Evolutionary conservation across 2,797 vertebrate species (phyloP).

Genomic region (Tenualosa ilisha): DNA sequence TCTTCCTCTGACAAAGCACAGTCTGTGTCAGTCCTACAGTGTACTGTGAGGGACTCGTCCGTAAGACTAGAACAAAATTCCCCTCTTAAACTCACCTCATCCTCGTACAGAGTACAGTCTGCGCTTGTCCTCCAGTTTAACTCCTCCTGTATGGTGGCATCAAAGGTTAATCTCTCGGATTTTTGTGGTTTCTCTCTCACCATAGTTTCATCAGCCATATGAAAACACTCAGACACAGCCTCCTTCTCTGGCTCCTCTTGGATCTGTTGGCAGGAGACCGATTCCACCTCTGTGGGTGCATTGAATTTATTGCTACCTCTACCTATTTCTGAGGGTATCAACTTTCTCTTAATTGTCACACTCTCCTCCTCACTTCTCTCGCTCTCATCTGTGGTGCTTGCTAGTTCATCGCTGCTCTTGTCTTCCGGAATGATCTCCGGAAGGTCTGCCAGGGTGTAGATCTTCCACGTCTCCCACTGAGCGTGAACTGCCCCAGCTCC

Average conservation of each 20-base stretch:
- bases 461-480: slow-evolving; percentile 5
- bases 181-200: background rate
- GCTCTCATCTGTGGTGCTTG: background rate
- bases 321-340: background rate
- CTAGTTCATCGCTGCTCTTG: background rate
- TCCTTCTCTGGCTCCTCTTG: background rate
- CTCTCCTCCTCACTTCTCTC: background rate
- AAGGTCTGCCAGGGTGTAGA: background rate
- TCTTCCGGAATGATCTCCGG: background rate
- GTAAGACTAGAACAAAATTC: background rate
- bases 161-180: background rate
- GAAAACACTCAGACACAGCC: background rate
- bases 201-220: background rate
- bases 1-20: background rate
- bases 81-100: background rate
- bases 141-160: background rate
- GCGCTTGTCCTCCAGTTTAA: background rate
- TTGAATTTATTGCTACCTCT: background rate
- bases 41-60: background rate
- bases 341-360: background rate
- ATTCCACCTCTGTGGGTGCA: background rate
- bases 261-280: background rate
- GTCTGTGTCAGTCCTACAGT: background rate
- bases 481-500: background rate
- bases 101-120: background rate